Evolutionary conservation across 2,888 invertebrate genomes (phyloP), one percentile per base, ranked within the genome.

Genomic region (Notocelia uddmanniana): DNA sequence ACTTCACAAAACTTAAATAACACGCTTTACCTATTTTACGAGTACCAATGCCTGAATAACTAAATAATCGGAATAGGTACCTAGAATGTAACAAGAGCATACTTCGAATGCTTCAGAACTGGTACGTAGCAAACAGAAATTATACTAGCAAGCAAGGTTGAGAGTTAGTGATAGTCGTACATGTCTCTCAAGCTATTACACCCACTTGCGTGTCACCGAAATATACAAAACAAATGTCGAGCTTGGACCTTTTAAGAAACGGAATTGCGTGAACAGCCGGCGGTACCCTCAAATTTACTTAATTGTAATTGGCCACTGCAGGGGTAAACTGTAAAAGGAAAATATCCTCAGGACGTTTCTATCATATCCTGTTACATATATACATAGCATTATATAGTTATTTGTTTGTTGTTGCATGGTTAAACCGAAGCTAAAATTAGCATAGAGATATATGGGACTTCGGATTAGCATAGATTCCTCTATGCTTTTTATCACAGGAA

Each of bases 261-360:
- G 82, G 85, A 85, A 87, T 82, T 83, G 80, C 76, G 81, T 75
- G 78, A 85, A 81, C 81, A 85, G 81, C 83, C 71, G 52, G 74
- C 78, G 80, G 80, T 81, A 80, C 83, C 87, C 86, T 88, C 87
- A 89, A 91, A 90, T 90, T 90, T 90, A 89, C 78, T 87, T 91
- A 90, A 91, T 91, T 86, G 89, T 90, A 91, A 91, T 90, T 88
- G 88, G 85, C 79, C 82, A 77, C 81, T 82, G 81, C 83, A 77
- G 81, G 81, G 83, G 84, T 84, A 83, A 6, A 9, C 84, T 85
- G 86, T 86, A 86, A 87, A 89, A 87, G 85, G 86, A 85, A 90
- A 90, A 89, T 89, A 90, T 89, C 54, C 89, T 87, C 85, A 86
- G 81, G 83, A 85, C 78, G 76, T 76, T 48, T 72, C 69, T 74